Percentiles rank a stretch among this genome's conserved stretches.
Conservation (phyloP, 2,888 invertebrate genomes). For the Melitaea athalia region DNA sequence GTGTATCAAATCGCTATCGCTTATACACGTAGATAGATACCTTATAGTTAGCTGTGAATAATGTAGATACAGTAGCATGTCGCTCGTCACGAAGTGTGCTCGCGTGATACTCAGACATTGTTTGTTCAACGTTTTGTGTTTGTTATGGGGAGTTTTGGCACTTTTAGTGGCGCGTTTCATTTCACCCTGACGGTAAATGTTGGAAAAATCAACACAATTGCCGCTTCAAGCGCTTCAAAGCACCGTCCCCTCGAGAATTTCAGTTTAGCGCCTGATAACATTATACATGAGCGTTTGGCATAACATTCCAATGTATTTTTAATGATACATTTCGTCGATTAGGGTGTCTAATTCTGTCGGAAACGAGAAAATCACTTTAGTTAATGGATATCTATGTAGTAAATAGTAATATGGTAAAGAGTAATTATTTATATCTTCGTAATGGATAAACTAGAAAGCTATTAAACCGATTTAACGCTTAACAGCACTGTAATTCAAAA, state of each 20-base stretch:
- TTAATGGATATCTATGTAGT: too few species aligned
- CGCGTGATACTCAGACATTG: conserved; percentile 49
- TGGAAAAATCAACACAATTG: conserved; percentile 38
- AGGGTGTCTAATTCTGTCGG: neutral
- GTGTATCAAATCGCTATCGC: conserved; percentile 3
- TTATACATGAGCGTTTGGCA: conserved; percentile 3
- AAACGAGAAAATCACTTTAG: neutral
- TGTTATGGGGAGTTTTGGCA: conserved; percentile 43
- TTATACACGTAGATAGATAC: conserved; percentile 3
- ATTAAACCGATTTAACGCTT: neutral
- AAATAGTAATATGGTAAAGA: too few species aligned
- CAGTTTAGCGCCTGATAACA: conserved; percentile 11
- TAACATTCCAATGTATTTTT: conserved; percentile 10
- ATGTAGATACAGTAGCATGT: conserved; percentile 47
- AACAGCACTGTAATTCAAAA: too few species aligned
- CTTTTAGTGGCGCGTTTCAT: conserved; percentile 37
- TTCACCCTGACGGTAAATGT: conserved; percentile 30
- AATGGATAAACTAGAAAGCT: neutral
- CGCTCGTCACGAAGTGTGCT: conserved; percentile 42
- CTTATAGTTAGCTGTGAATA: conserved; percentile 42
- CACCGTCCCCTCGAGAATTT: conserved; percentile 17
- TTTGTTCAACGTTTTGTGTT: conserved; percentile 46
- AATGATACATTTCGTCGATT: conserved; percentile 2
- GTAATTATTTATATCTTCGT: neutral
- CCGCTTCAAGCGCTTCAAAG: conserved; percentile 21